Evolutionary conservation across 2,888 invertebrate genomes (phyloP).

Genomic region (Cylindroiulus punctatus): DNA sequence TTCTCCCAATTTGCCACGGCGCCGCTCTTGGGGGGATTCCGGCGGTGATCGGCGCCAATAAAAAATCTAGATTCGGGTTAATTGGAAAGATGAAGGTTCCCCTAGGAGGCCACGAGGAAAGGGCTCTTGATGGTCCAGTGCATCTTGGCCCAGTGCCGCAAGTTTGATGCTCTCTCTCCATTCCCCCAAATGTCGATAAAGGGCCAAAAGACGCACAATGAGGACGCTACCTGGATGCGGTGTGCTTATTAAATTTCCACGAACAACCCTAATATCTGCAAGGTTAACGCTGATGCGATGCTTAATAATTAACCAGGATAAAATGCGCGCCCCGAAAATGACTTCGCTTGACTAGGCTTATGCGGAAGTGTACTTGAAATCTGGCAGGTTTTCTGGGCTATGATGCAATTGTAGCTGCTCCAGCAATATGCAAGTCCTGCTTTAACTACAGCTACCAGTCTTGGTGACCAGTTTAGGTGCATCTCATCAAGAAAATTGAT

Average conservation of each 20-base stretch:
- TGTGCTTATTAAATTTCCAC: constrained; percentile 23
- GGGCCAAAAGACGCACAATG: background rate
- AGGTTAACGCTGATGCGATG: constrained; percentile 8
- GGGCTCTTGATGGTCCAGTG: constrained; percentile 41
- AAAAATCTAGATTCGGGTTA: constrained; percentile 51
- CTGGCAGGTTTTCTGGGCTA: background rate
- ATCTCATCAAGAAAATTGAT: no score
- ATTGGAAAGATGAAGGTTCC: constrained; percentile 44
- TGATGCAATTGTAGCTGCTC: no score
- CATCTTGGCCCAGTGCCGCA: background rate
- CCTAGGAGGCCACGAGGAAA: background rate
- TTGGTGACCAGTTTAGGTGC: no score
- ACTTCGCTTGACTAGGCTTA: background rate
- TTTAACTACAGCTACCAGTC: no score
- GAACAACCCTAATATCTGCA: constrained; percentile 3
- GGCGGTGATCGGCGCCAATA: constrained; percentile 39
- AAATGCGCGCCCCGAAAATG: background rate
- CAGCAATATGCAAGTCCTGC: no score
- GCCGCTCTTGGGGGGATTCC: background rate
- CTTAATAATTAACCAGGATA: background rate
- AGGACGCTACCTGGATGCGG: background rate
- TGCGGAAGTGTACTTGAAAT: background rate
- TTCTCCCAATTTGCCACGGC: constrained; percentile 25
- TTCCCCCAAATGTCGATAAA: constrained; percentile 5
- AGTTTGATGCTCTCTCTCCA: background rate